Percentiles rank a stretch among this genome's conserved stretches.
Evolutionary conservation across 1,140 invertebrate species (phyloP).

Genomic region (Aricia agestis): DNA sequence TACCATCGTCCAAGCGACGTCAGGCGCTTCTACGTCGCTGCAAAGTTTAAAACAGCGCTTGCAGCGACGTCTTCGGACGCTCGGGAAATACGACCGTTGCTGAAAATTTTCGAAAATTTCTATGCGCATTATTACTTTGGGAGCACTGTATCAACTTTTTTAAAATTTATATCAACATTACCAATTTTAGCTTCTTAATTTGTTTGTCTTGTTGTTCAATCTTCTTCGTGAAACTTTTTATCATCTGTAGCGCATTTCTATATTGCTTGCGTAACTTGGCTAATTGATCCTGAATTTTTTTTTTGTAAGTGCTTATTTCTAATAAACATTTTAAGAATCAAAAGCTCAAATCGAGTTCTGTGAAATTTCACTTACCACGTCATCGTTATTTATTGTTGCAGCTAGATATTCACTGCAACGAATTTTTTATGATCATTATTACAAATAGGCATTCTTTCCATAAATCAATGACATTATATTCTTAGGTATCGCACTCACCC

Average conservation of each 20-base stretch:
- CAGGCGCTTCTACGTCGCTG: too few relatives aligned
- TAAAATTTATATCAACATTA: conserved; percentile 24
- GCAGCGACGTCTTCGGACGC: too few relatives aligned
- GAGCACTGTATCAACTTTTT: background rate
- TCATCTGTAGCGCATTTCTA: conserved; percentile 79
- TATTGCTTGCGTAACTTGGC: conserved; percentile 78
- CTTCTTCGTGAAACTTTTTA: conserved; percentile 67
- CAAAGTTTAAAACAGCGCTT: too few relatives aligned
- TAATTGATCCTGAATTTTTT: conserved; percentile 54
- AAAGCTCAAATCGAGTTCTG: too few relatives aligned
- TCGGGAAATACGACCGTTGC: too few relatives aligned
- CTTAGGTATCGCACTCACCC: conserved; percentile 39
- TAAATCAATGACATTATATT: background rate
- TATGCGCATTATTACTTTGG: too few relatives aligned
- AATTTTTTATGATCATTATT: too few relatives aligned
- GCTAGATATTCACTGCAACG: conserved; percentile 56
- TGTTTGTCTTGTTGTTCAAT: conserved; percentile 66
- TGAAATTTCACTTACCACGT: conserved; percentile 46
- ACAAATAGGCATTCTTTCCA: too few relatives aligned
- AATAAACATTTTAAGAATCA: too few relatives aligned
- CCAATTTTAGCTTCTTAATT: conserved; percentile 67
- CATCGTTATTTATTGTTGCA: conserved; percentile 52
- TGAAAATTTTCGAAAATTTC: too few relatives aligned
- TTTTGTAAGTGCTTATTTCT: background rate
- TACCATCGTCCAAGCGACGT: too few relatives aligned